Conservation (phyloP, 2,113 vertebrate species). For the Muscicapa adusta region DNA sequence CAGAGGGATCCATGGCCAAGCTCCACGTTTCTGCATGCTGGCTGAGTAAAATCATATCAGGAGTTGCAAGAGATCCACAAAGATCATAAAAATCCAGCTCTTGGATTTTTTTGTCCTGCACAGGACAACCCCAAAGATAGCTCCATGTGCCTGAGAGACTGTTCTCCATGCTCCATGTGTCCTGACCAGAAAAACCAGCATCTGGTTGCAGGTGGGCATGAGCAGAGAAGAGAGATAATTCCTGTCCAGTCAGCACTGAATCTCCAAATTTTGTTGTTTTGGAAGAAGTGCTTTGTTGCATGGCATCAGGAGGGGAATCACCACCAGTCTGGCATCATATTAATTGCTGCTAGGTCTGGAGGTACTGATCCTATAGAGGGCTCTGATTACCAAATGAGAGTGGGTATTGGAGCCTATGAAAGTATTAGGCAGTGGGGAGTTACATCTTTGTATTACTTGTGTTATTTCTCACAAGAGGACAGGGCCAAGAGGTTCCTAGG, state of each 20-base stretch:
- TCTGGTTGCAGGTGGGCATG: neutral
- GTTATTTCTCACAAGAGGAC: neutral
- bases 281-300: neutral
- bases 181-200: neutral
- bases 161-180: neutral
- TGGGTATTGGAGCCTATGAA: neutral
- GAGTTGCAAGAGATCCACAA: neutral
- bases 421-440: neutral
- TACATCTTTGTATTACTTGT: neutral
- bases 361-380: neutral
- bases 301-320: neutral
- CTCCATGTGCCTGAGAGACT: accelerated
- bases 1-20: neutral
- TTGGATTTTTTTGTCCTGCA: neutral
- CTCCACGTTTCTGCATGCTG: neutral
- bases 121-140: neutral
- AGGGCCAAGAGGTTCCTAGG: neutral
- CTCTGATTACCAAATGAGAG: neutral
- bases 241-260: neutral
- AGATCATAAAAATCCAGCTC: neutral
- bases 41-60: neutral
- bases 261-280: accelerated
- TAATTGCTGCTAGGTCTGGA: neutral
- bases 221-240: neutral
- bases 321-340: neutral